Base-by-base conservation (phyloP, 2,888 invertebrate genomes). In the Drosophila aldrichi region DNA sequence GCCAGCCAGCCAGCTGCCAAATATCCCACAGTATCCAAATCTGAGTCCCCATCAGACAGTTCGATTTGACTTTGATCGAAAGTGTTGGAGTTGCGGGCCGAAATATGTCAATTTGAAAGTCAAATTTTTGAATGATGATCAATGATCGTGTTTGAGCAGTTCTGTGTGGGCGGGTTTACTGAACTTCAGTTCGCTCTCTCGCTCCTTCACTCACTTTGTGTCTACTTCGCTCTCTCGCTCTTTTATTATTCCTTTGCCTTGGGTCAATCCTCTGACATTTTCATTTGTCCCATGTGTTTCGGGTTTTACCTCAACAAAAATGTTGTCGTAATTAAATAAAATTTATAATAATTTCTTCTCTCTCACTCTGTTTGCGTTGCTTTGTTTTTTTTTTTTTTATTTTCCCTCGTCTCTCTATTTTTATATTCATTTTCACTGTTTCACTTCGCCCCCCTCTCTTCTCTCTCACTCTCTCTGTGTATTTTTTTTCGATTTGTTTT, bases 301-400 rank as follows among this genome's bases (percentile, higher is more conserved):
- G 34, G 51, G 49, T 38, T 16, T 62, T 70, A 70, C 62, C 75
- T 63, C 12, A 65, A 18, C 34, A 44, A 65, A 63, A 61, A 61
- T 74, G 32, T 72, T 80, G 81, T 74, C 69, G 87, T 86, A 84
- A 88, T 84, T 88, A 84, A 84, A 86, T 80, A 81, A 88, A 83
- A 88, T 86, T 88, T 84, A 88, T 81, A 84, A 84, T 88, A 86
- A 79, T 85, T 88, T 88, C 81, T 70, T 71, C 38, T 68, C 67
- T 44, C 44, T 44, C 84, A 62, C 62, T 67, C 38, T 25, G 44
- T 46, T 32, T 70, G 41, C 56, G 40, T 62, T 54, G 43, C 61
- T 34, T 58, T 57, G 52, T 49, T 40, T n/a, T 38, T 38, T 4
- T 38, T 44, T 48, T 38, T 40, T 34, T 22, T 40, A 22, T 55